phyloP scores from a whole-genome alignment of 2,888 invertebrate genomes.

The Phalera bucephala region DNA sequence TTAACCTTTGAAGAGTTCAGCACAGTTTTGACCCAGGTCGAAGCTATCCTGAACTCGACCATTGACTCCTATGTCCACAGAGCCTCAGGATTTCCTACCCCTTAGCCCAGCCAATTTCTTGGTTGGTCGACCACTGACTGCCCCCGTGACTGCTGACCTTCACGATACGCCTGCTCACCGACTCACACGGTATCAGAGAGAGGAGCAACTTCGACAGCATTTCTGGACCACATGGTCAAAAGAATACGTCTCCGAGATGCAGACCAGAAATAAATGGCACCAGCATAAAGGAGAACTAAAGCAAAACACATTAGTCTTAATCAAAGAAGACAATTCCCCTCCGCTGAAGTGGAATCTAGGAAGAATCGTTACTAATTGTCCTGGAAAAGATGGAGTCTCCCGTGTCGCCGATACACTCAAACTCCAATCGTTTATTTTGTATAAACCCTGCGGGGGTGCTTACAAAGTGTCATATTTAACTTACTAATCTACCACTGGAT shows the following conservation, averaged over 20 bases:
- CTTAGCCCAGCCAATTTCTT: neutral
- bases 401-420: neutral
- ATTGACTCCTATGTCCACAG: neutral
- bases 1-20: no score
- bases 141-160: neutral
- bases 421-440: no score
- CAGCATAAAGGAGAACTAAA: neutral
- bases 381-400: neutral
- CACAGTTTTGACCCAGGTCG: no score
- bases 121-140: neutral
- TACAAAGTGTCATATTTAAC: no score
- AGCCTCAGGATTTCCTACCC: neutral
- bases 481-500: no score
- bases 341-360: neutral
- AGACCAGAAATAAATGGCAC: neutral
- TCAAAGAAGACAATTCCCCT: neutral
- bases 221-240: neutral
- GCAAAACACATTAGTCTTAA: neutral
- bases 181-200: neutral
- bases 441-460: no score
- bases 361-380: neutral
- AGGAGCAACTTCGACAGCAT: neutral
- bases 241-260: neutral
- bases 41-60: no score
- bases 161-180: neutral